Percentiles rank a stretch among this genome's conserved stretches.
phyloP scores from a whole-genome alignment of 2,797 vertebrate genomes.

The Melanotaenia nigrans region DNA sequence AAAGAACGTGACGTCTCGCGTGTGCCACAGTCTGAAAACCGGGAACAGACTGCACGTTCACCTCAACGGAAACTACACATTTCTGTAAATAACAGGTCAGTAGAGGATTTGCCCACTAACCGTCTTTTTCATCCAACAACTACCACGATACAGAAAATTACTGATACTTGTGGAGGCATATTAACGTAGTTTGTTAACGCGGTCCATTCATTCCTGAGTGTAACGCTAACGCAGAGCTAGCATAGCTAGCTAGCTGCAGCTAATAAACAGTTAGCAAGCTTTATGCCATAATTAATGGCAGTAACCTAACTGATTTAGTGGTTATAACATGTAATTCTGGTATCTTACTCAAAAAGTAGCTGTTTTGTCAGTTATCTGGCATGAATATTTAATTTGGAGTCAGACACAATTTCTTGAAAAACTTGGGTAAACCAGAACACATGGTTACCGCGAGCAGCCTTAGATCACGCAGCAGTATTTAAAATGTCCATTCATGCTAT shows the following conservation, averaged over 20 bases:
- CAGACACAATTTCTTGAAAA: background rate
- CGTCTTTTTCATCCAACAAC: accelerated
- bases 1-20: slow-evolving; percentile 24
- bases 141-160: accelerated
- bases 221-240: slow-evolving; percentile 45
- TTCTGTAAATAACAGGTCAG: slow-evolving; percentile 52
- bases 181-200: background rate
- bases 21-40: slow-evolving; percentile 33
- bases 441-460: slow-evolving; percentile 36
- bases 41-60: slow-evolving; percentile 48
- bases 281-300: background rate
- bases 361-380: accelerated
- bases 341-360: accelerated
- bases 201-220: slow-evolving; percentile 30
- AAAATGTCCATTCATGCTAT: slow-evolving; percentile 1
- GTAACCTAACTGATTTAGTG: background rate
- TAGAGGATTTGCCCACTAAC: background rate
- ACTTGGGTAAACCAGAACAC: slow-evolving; percentile 37
- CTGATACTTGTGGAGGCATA: accelerated
- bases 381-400: accelerated
- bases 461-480: slow-evolving; percentile 40
- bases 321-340: accelerated
- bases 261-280: slow-evolving; percentile 22
- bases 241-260: slow-evolving; percentile 38
- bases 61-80: slow-evolving; percentile 18